Evolutionary conservation across 2,888 invertebrate species (phyloP).

Genomic region (Caradrina kadenii): DNA sequence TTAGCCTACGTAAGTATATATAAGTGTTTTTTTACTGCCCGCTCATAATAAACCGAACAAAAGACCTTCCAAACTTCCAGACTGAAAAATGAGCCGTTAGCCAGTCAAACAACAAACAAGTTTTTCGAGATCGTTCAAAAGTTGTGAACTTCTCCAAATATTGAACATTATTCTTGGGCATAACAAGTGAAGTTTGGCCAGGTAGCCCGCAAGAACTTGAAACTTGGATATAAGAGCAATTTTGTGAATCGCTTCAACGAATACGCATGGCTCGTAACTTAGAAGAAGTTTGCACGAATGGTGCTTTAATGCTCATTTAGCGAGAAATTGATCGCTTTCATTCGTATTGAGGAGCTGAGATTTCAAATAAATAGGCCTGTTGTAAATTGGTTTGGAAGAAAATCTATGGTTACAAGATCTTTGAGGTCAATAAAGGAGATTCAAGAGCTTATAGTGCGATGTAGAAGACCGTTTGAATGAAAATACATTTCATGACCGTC

Average conservation of each 20-base stretch:
- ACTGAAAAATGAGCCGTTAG: conserved; percentile 51
- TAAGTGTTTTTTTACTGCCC: conserved; percentile 32
- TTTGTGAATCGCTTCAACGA: conserved; percentile 80
- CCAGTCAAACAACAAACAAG: conserved; percentile 61
- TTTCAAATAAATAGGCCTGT: conserved; percentile 53
- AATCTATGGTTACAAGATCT: conserved; percentile 52
- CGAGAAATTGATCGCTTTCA: conserved; percentile 74
- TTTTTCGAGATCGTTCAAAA: conserved; percentile 57
- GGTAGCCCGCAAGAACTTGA: conserved; percentile 72
- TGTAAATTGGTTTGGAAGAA: conserved; percentile 49
- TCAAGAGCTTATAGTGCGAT: conserved; percentile 52
- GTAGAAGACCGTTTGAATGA: conserved; percentile 55
- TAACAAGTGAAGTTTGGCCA: conserved; percentile 71
- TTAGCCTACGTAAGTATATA: not conserved
- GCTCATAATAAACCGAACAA: conserved; percentile 41
- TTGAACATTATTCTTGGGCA: conserved; percentile 71
- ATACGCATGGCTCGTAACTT: conserved; percentile 77
- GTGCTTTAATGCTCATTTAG: conserved; percentile 78
- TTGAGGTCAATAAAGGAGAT: conserved; percentile 51
- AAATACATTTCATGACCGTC: conserved; percentile 54
- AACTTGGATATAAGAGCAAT: conserved; percentile 76
- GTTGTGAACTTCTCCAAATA: conserved; percentile 66
- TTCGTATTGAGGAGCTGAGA: conserved; percentile 38
- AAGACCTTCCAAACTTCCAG: conserved; percentile 37
- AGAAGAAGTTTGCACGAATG: conserved; percentile 76